Evolutionary conservation across 2,888 invertebrate genomes (phyloP).

Genomic region (Drosophila nigricruria): DNA sequence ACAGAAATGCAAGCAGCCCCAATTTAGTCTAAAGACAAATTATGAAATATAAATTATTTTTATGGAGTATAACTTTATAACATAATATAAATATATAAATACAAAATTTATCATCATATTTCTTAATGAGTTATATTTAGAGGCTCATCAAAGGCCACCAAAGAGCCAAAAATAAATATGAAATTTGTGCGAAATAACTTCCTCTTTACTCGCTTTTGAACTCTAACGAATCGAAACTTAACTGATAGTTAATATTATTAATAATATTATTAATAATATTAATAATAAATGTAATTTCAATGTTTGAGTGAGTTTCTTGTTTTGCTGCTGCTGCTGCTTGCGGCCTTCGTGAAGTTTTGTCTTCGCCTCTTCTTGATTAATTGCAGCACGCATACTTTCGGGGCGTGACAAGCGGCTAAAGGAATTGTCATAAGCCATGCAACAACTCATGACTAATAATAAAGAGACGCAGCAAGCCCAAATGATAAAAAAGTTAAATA

Average conservation of each 20-base stretch:
- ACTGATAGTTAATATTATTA: neutral
- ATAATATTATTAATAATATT: neutral
- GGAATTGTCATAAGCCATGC: slow-evolving; percentile 59
- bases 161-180: neutral
- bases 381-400: slow-evolving; percentile 50
- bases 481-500: neutral
- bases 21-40: neutral
- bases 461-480: slow-evolving; percentile 29
- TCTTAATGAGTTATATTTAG: neutral
- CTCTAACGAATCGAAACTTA: neutral
- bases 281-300: neutral
- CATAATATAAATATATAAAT: too few species aligned
- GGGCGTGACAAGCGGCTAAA: slow-evolving; percentile 55
- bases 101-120: too few species aligned
- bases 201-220: neutral
- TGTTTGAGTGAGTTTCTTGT: neutral
- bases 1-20: neutral
- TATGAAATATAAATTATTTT: neutral
- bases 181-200: neutral
- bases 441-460: slow-evolving; percentile 61
- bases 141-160: neutral
- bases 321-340: neutral
- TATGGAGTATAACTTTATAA: neutral
- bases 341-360: neutral
- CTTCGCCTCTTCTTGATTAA: slow-evolving; percentile 58